Evolutionary conservation across 1,140 invertebrate genomes (phyloP), one percentile per base, ranked within the genome.

Genomic region (Zaprionus ghesquierei): DNA sequence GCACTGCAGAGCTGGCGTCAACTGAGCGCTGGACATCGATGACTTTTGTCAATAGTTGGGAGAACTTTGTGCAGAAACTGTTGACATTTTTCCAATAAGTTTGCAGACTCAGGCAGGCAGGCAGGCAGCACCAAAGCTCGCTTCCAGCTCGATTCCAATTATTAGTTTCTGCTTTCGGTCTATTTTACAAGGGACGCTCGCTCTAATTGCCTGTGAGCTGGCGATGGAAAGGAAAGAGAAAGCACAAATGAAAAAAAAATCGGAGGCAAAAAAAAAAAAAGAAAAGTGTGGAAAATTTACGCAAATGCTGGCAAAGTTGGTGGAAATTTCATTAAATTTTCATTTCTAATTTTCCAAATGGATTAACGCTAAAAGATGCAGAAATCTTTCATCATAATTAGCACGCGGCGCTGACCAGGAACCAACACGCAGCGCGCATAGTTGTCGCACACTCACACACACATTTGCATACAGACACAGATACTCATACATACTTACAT

Each of bases 341-440:
- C 79, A 87, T 87, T 87, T 87, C 84, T 89, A 87, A 87, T 87
- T 87, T 87, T 87, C 82, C 82, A 87, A 87, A 89, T 87, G 82
- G 82, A 87, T 89, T 89, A 87, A 82, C 84, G 79, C 82, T 82
- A 87, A 87, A 89, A 87, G 84, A 87, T 84, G 82, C 84, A 77
- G 84, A 87, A 89, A 87, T 87, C 82, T 87, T 87, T 87, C 84
- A 89, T 87, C 84, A 87, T 87, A 87, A 87, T 87, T 87, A 87
- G 82, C 82, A 82, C 79, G 72, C 84, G 72, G 73, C 69, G 72
- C 72, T 77, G 69, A 73, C 61, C 77, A 69, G 60, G 41, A 60
- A 68, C 63, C 56, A 69, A 55, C 63, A 61, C 70, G 70, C 56
- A 69, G 50, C 38, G 50, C 56, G 55, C 60, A 77, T 81, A 85